Base-by-base conservation (phyloP, 1,140 invertebrate species). In the Bombus cullumanus region DNA sequence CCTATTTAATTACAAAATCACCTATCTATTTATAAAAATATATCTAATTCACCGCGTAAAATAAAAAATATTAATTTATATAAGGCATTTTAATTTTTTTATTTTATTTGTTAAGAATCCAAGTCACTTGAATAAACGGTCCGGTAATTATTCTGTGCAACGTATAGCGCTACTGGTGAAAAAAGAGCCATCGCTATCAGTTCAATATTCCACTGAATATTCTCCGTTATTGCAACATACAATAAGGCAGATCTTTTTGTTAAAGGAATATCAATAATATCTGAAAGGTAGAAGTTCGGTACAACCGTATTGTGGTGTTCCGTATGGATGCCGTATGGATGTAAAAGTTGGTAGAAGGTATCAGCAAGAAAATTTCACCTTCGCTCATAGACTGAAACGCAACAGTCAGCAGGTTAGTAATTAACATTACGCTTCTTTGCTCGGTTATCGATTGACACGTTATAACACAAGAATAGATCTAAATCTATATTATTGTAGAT, bases 341-440 rank as follows among this genome's bases (percentile, higher is more conserved):
- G 22, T 31, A 37, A 31, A 34, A 25, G 71, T 47, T 62, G 39
- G 4, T 79, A 28, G 22, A n/a, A 66, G 37, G 4, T 39, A 68
- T 1, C 28, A 12, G 53, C 28, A 12, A 37, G 18, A n/a, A 34
- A 37, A 76, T 47, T 53, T 47, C 28, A n/a, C 0, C 59, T 47
- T 31, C 3, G 31, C 25, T 43, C 37, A n/a, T 39, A 9, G 15
- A 64, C 10, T 31, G 22, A 62, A 59, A 59, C 12, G 68, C 22
- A 39, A 59, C n/a, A 59, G 10, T 78, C 37, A 64, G 37, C 37
- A 31, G 34, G 28, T 34, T 73, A 15, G 18, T 81, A 62, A 73
- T 59, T 62, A 81, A 81, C 22, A 57, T 73, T 43, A 72, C n/a
- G 31, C 68, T 37, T 39, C 34, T 69, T 69, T 80, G 25, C 31